Conservation (phyloP, 2,797 vertebrate genomes). For the Knipowitschia caucasica region DNA sequence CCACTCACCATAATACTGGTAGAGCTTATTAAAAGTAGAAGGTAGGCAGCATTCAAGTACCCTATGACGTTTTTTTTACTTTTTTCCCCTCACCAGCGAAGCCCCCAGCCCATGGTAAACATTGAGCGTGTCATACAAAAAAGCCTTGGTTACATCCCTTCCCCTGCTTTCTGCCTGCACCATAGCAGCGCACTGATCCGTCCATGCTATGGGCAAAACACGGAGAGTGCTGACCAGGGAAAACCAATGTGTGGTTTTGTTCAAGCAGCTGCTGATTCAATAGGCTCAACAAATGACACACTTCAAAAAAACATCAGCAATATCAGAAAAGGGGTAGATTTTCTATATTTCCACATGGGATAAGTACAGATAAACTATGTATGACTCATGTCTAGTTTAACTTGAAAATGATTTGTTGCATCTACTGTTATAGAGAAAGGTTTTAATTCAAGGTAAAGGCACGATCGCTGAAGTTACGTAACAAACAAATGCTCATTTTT, state of each 20-base stretch:
- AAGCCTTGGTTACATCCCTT: constrained; percentile 60
- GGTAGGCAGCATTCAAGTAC: constrained; percentile 25
- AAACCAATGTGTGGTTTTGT: constrained; percentile 64
- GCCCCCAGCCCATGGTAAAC: constrained; percentile 53
- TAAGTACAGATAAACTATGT: too few relatives aligned
- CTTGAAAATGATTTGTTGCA: too few relatives aligned
- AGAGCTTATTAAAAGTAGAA: constrained; percentile 34
- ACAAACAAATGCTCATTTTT: background rate
- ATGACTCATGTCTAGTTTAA: too few relatives aligned
- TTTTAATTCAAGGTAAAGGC: background rate
- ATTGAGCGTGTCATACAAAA: constrained; percentile 52
- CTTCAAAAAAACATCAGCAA: too few relatives aligned
- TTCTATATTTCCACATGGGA: too few relatives aligned
- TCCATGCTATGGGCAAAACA: constrained; percentile 59
- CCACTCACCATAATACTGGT: constrained; percentile 17
- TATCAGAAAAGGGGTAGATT: too few relatives aligned
- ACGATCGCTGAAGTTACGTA: background rate
- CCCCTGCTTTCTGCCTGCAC: constrained; percentile 63
- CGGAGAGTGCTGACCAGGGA: constrained; percentile 63
- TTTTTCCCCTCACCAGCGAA: constrained; percentile 14
- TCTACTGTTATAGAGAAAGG: too few relatives aligned
- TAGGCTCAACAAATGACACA: too few relatives aligned
- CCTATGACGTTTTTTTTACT: constrained; percentile 29
- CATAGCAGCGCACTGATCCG: constrained; percentile 65
- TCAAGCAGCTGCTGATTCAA: constrained; percentile 50